Conservation (phyloP, 2,888 invertebrate genomes). For the Nycteola revayana region DNA sequence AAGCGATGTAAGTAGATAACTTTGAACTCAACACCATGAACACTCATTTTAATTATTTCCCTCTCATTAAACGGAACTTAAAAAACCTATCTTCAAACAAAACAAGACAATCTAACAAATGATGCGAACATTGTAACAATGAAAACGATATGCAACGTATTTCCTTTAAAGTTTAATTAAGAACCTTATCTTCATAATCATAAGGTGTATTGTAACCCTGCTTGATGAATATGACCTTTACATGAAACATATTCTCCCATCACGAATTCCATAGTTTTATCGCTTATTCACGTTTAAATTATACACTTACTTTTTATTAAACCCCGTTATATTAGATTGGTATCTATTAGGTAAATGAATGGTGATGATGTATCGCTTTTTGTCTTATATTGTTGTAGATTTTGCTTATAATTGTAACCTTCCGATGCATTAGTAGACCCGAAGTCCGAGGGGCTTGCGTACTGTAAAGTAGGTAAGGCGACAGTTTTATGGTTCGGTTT, state of each 20-base stretch:
- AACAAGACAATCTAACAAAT: conserved; percentile 17
- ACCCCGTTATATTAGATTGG: conserved; percentile 2
- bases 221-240: conserved; percentile 17
- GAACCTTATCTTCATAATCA: neutral
- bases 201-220: neutral
- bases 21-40: neutral
- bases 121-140: conserved; percentile 25
- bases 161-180: no score
- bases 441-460: no score
- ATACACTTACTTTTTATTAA: conserved; percentile 7
- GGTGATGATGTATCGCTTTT: no score
- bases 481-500: no score
- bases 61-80: neutral
- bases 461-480: no score
- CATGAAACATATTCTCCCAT: conserved; percentile 21
- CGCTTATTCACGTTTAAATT: conserved; percentile 18
- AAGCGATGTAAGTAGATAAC: no score
- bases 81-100: neutral
- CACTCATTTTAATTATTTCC: neutral
- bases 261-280: conserved; percentile 21
- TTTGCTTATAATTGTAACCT: no score
- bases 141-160: no score
- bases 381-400: no score
- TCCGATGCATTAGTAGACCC: no score
- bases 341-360: no score